phyloP scores from a whole-genome alignment of 64 coral and sea anemone species.

The Montipora capricornis region DNA sequence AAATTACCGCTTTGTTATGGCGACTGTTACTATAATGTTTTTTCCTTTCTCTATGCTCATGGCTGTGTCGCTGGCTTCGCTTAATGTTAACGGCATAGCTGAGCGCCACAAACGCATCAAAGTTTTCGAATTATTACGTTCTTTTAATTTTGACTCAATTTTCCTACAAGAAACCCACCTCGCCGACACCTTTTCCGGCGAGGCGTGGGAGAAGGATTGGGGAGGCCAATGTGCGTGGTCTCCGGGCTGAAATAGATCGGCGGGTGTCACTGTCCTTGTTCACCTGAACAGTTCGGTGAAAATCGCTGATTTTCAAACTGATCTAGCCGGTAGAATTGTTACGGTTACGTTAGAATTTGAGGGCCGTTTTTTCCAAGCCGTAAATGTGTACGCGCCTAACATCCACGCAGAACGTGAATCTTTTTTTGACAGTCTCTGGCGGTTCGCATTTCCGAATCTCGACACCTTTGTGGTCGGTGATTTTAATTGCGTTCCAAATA shows the following conservation, averaged over 20 bases:
- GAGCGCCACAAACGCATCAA: too few relatives aligned
- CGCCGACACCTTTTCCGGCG: not conserved
- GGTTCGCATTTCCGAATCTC: not conserved
- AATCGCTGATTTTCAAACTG: not conserved
- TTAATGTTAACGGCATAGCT: not conserved
- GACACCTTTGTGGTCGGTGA: not conserved
- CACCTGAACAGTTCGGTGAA: not conserved
- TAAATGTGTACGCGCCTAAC: not conserved
- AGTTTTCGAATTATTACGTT: too few relatives aligned
- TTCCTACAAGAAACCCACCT: not conserved
- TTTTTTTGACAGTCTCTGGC: not conserved
- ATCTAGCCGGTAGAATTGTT: not conserved
- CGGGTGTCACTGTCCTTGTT: not conserved
- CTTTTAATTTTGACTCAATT: too few relatives aligned
- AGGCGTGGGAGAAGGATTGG: not conserved
- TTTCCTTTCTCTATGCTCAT: too few relatives aligned
- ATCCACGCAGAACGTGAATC: not conserved
- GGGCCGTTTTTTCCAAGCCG: not conserved
- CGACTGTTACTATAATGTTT: too few relatives aligned
- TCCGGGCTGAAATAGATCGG: not conserved
- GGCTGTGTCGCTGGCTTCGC: too few relatives aligned
- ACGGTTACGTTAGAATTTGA: not conserved
- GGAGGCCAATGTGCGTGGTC: not conserved
- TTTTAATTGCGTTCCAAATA: not conserved
- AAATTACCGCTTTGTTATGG: too few relatives aligned